Evolutionary conservation across 1,140 invertebrate species (phyloP).

Genomic region (Radopholus similis): DNA sequence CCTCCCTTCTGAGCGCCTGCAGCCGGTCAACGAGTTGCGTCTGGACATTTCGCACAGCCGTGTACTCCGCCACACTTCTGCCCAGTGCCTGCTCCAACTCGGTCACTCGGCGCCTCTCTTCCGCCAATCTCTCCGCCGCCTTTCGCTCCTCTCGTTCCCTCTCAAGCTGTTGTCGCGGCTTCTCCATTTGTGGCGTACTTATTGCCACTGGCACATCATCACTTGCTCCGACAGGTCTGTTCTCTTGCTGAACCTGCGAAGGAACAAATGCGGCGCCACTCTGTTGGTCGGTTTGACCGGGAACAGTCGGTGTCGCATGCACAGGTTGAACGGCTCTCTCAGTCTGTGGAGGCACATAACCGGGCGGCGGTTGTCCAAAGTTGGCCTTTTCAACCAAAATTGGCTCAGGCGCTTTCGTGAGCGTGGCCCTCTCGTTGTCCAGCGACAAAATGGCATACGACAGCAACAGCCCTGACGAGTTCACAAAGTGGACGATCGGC

Average conservation of each 20-base stretch:
- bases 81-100: background rate
- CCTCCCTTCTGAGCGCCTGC: background rate
- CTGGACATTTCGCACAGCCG: background rate
- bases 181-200: no score
- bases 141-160: background rate
- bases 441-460: background rate
- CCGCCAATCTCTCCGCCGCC: background rate
- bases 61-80: background rate
- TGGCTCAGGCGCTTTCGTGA: conserved; percentile 1
- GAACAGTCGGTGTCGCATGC: background rate
- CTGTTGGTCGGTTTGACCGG: background rate
- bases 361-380: background rate
- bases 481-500: conserved; percentile 9
- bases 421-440: background rate
- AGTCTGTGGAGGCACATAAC: background rate
- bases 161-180: background rate
- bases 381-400: background rate
- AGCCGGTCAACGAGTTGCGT: background rate
- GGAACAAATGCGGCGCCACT: background rate
- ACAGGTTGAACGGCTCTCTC: background rate
- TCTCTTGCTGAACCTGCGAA: no score
- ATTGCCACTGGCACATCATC: no score
- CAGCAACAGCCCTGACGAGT: background rate
- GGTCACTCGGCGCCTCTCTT: background rate
- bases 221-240: no score